Percentiles rank a stretch among this genome's conserved stretches.
Evolutionary conservation across 2,888 invertebrate species (phyloP).

Genomic region (Clostera curtula): DNA sequence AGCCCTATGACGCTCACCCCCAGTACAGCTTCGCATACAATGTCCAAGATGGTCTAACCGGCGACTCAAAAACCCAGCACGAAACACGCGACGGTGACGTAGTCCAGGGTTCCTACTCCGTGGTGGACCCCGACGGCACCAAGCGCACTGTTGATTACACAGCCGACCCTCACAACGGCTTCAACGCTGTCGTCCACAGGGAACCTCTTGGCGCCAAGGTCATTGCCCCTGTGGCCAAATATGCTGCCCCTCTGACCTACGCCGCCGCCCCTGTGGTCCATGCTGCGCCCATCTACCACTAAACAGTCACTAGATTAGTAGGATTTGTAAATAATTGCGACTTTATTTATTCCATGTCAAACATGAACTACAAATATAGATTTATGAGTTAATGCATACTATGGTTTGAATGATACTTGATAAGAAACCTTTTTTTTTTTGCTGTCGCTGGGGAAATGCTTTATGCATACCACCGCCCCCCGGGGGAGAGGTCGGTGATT

Average conservation of each 20-base stretch:
- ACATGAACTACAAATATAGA: background rate
- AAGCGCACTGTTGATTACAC: slow-evolving; percentile 69
- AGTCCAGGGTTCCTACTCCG: slow-evolving; percentile 67
- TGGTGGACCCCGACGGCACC: slow-evolving; percentile 68
- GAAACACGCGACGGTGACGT: slow-evolving; percentile 70
- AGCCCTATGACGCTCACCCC: slow-evolving; percentile 43
- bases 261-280: slow-evolving; percentile 28
- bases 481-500: no score
- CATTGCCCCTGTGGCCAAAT: slow-evolving; percentile 33
- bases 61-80: slow-evolving; percentile 63
- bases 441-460: no score
- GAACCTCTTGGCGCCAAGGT: slow-evolving; percentile 37
- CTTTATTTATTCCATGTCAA: background rate
- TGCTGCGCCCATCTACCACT: slow-evolving; percentile 48
- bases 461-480: no score
- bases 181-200: slow-evolving; percentile 70
- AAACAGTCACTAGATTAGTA: slow-evolving; percentile 10
- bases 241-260: slow-evolving; percentile 48
- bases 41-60: slow-evolving; percentile 65
- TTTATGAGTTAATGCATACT: no score
- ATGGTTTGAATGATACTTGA: no score
- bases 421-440: no score
- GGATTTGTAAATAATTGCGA: background rate
- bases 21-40: slow-evolving; percentile 72
- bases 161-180: slow-evolving; percentile 62